These are phyloP conservation scores for Neelides folsomi DNA, from an alignment of 2,888 invertebrate species.

Conservation along the genomic window DNA sequence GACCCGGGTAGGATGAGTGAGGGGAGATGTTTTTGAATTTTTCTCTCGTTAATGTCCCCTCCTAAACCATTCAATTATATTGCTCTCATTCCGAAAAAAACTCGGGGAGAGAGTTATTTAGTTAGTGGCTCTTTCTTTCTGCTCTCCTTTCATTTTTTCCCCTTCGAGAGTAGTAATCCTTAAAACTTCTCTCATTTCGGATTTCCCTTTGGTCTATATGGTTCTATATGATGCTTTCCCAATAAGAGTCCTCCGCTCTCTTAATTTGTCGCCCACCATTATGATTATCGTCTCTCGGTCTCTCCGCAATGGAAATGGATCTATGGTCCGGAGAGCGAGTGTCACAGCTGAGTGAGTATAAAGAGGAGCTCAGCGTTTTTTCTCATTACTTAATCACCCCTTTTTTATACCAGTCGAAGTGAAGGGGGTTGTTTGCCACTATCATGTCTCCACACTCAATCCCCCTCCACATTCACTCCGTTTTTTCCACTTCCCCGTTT, in stretches of 20 bases:
- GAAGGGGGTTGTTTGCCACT: neutral
- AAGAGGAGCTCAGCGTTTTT: slow-evolving; percentile 4
- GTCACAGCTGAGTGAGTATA: no score
- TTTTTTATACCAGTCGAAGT: neutral
- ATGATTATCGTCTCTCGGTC: slow-evolving; percentile 12
- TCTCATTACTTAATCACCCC: slow-evolving; percentile 17
- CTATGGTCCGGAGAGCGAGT: no score
- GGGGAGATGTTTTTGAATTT: slow-evolving; percentile 24
- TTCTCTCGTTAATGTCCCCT: slow-evolving; percentile 22
- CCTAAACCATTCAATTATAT: slow-evolving; percentile 15
- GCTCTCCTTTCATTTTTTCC: slow-evolving; percentile 7
- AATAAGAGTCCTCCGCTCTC: slow-evolving; percentile 10
- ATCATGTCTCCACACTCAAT: slow-evolving; percentile 8
- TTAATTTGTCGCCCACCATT: slow-evolving; percentile 21
- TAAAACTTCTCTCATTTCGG: slow-evolving; percentile 19
- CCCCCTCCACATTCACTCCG: slow-evolving; percentile 3
- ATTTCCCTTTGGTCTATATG: slow-evolving; percentile 10
- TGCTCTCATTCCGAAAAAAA: slow-evolving; percentile 13
- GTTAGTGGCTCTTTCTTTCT: slow-evolving; percentile 3
- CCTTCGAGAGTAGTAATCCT: slow-evolving; percentile 10
- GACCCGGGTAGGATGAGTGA: slow-evolving; percentile 5
- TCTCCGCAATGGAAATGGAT: no score
- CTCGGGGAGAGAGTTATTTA: neutral
- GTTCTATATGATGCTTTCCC: no score
- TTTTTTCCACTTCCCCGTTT: slow-evolving; percentile 2